Percentiles rank a stretch among this genome's conserved stretches.
Evolutionary conservation across 2,888 invertebrate genomes (phyloP).

Genomic region (Macrosoma leucophasiata): DNA sequence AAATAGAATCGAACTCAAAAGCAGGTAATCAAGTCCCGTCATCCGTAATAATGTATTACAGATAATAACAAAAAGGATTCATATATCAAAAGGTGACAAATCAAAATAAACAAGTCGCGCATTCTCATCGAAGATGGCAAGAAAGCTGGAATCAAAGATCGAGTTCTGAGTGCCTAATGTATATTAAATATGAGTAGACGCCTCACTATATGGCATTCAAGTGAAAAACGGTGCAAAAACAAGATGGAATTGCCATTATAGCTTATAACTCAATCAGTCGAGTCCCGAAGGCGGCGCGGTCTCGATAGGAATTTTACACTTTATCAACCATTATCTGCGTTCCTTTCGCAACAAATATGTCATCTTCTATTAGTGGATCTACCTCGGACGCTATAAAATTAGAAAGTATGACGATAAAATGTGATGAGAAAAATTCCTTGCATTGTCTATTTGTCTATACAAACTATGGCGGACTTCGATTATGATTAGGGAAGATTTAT

Average conservation of each 20-base stretch:
- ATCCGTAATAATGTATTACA: constrained; percentile 50
- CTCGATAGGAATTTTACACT: constrained; percentile 65
- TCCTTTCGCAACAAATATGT: constrained; percentile 47
- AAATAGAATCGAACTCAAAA: constrained; percentile 30
- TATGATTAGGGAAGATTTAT: too few relatives aligned
- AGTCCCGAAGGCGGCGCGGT: constrained; percentile 40
- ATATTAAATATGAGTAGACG: constrained; percentile 63
- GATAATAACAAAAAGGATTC: constrained; percentile 60
- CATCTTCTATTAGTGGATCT: constrained; percentile 40
- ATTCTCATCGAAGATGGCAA: constrained; percentile 50
- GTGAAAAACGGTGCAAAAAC: constrained; percentile 69
- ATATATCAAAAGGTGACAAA: constrained; percentile 68
- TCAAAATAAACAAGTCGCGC: constrained; percentile 67
- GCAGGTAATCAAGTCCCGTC: constrained; percentile 45
- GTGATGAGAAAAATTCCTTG: constrained; percentile 45
- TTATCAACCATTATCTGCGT: constrained; percentile 63
- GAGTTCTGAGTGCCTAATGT: constrained; percentile 55
- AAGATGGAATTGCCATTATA: constrained; percentile 66
- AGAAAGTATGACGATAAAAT: constrained; percentile 45
- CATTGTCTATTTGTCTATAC: too few relatives aligned
- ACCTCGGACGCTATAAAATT: constrained; percentile 37
- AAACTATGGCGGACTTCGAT: too few relatives aligned
- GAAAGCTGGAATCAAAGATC: constrained; percentile 56
- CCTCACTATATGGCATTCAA: constrained; percentile 49
- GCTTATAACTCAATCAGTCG: constrained; percentile 72